These are phyloP conservation scores for Diarsia brunnea DNA, from an alignment of 2,888 invertebrate species.

Conservation along the genomic window DNA sequence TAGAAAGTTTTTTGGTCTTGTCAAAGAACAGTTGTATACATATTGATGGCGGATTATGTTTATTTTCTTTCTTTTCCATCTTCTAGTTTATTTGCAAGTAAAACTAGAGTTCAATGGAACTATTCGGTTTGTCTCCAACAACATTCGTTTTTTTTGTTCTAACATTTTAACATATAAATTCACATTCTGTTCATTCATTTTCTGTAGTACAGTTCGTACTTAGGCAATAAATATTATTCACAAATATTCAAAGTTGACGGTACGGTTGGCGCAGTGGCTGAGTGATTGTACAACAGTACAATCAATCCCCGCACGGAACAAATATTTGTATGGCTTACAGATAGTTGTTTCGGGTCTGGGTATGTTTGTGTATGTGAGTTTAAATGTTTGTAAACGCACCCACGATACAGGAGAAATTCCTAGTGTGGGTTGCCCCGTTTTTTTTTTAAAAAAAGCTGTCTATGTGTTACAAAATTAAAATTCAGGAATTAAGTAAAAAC, in stretches of 20 bases:
- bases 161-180: not conserved
- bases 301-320: too few species aligned
- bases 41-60: slow-evolving; percentile 26
- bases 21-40: not conserved
- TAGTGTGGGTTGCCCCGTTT: too few species aligned
- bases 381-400: too few species aligned
- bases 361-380: too few species aligned
- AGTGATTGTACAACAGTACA: too few species aligned
- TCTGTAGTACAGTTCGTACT: not conserved
- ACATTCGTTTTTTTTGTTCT: not conserved
- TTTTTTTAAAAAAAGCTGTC: too few species aligned
- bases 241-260: slow-evolving; percentile 15
- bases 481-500: slow-evolving; percentile 40
- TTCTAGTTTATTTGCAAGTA: slow-evolving; percentile 6
- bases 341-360: too few species aligned
- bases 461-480: slow-evolving; percentile 40
- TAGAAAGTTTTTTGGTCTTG: not conserved
- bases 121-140: slow-evolving; percentile 17
- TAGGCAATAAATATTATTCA: not conserved
- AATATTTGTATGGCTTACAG: too few species aligned
- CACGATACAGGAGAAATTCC: too few species aligned
- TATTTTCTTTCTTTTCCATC: slow-evolving; percentile 5
- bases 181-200: not conserved
- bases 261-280: too few species aligned
- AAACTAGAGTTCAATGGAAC: slow-evolving; percentile 37